phyloP scores from a whole-genome alignment of 2,113 vertebrate species.

The Psophia crepitans region DNA sequence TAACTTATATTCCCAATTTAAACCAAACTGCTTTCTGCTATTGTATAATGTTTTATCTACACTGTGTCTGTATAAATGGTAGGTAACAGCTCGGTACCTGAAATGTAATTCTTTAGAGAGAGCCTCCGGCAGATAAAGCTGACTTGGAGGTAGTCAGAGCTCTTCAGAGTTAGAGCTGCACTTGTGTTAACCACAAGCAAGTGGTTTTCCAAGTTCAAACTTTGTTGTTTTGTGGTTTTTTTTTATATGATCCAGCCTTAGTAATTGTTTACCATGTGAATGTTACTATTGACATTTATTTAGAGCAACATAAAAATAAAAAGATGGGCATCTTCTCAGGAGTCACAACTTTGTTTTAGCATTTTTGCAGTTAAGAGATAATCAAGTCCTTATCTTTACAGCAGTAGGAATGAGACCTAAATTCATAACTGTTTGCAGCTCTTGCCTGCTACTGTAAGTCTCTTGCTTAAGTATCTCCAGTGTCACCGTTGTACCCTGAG shows the following conservation, averaged over 20 bases:
- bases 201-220: background rate
- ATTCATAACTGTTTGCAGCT: background rate
- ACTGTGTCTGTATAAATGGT: background rate
- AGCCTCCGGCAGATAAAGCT: background rate
- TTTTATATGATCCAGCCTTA: background rate
- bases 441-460: background rate
- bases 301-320: background rate
- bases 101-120: background rate
- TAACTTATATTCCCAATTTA: background rate
- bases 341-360: background rate
- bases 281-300: background rate
- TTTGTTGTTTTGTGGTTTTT: background rate
- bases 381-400: background rate
- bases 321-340: fast-evolving
- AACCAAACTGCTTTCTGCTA: background rate
- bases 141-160: background rate
- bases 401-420: background rate
- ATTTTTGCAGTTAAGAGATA: background rate
- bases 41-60: background rate
- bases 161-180: background rate
- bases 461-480: too few species aligned
- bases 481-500: background rate
- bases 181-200: background rate
- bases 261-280: background rate
- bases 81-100: background rate